A percentile compares a stretch with the other conserved stretches of the same genome.
These are phyloP conservation scores for Cottoperca gobio DNA, from an alignment of 2,797 vertebrate species.

Conservation along the genomic window DNA sequence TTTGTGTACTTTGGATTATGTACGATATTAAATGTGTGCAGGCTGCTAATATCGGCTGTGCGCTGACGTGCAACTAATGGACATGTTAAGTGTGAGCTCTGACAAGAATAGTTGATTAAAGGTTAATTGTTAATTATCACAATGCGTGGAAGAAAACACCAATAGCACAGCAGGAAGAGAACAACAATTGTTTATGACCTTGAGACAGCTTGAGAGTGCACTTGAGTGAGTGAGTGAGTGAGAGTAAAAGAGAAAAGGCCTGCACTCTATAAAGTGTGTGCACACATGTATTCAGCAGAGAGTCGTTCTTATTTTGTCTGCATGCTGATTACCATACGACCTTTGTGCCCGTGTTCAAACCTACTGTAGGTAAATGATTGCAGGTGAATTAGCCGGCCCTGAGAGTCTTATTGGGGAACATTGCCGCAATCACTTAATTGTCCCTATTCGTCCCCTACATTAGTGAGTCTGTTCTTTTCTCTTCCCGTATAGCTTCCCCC, in stretches of 20 bases:
- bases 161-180: conserved; percentile 29
- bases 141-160: conserved; percentile 26
- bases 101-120: conserved; percentile 64
- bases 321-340: conserved; percentile 36
- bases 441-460: conserved; percentile 42
- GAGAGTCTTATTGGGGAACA: conserved; percentile 54
- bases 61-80: conserved; percentile 73
- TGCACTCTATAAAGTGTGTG: background rate
- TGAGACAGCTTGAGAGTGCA: conserved; percentile 10
- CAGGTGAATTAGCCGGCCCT: conserved; percentile 47
- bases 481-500: background rate
- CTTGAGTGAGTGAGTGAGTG: background rate
- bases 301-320: conserved; percentile 28
- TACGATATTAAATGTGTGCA: conserved; percentile 45
- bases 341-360: conserved; percentile 35
- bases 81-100: conserved; percentile 58
- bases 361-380: conserved; percentile 45
- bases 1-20: conserved; percentile 62
- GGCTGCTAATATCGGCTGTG: conserved; percentile 52
- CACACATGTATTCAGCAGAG: conserved; percentile 21
- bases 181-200: conserved; percentile 40
- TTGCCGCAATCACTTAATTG: conserved; percentile 59
- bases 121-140: conserved; percentile 75
- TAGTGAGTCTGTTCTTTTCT: conserved; percentile 40
- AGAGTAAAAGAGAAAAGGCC: conserved; percentile 1